Percentiles rank a stretch among this genome's conserved stretches.
phyloP scores from a whole-genome alignment of 2,113 vertebrate genomes.

The Gorsachius goisagi region DNA sequence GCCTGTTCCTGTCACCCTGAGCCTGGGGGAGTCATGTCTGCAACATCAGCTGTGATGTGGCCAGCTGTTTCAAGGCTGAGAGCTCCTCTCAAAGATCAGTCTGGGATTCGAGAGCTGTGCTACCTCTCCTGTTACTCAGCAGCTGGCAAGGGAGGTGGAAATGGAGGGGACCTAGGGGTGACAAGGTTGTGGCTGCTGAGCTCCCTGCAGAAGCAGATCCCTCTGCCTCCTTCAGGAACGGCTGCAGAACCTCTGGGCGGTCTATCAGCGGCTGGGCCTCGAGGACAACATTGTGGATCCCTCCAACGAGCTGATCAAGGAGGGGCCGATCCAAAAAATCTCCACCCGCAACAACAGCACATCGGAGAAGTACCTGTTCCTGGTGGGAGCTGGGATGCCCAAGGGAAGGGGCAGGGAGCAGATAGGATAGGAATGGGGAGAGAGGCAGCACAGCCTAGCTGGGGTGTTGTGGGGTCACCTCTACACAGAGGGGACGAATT shows the following conservation, averaged over 20 bases:
- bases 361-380: slow-evolving; percentile 77
- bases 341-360: slow-evolving; percentile 72
- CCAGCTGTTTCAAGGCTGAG: background rate
- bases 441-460: background rate
- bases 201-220: background rate
- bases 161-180: background rate
- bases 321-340: slow-evolving; percentile 77
- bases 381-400: slow-evolving; percentile 60
- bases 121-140: background rate
- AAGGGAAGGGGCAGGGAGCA: background rate
- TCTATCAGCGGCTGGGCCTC: slow-evolving; percentile 77
- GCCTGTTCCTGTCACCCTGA: background rate
- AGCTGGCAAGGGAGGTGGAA: background rate
- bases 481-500: background rate
- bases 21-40: background rate
- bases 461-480: background rate
- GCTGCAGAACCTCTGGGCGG: slow-evolving; percentile 78
- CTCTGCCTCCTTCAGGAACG: slow-evolving; percentile 62
- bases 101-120: background rate
- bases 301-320: slow-evolving; percentile 76
- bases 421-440: background rate
- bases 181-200: background rate
- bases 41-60: background rate
- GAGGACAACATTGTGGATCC: slow-evolving; percentile 78
- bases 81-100: background rate